Conservation (phyloP, 2,797 vertebrate species). For the Tamandua tetradactyla region DNA sequence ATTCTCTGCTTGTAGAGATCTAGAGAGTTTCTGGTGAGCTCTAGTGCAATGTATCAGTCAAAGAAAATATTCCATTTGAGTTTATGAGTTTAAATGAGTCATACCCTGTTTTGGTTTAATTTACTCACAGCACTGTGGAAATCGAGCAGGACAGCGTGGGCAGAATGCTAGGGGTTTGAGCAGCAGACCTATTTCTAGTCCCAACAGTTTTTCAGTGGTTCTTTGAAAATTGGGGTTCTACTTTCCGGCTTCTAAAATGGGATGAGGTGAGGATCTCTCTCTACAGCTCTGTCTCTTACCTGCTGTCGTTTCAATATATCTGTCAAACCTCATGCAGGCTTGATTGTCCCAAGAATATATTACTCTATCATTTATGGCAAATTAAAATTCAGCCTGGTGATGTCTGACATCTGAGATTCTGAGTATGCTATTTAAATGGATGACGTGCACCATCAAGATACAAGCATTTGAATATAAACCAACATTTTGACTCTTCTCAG, state of each 20-base stretch:
- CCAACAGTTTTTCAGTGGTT: not conserved
- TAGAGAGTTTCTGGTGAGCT: not conserved
- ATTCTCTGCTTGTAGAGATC: not conserved
- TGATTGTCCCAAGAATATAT: not conserved
- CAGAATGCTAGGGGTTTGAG: not conserved
- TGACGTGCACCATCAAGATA: accelerated
- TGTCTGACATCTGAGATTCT: not conserved
- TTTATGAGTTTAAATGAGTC: not conserved
- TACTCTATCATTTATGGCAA: not conserved
- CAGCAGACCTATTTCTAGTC: not conserved
- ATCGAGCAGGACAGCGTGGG: not conserved
- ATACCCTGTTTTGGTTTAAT: not conserved
- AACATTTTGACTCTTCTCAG: not conserved
- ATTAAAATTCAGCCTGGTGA: not conserved
- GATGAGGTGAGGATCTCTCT: not conserved
- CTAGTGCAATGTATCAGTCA: not conserved
- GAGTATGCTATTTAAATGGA: not conserved
- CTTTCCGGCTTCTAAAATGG: not conserved
- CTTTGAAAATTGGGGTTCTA: not conserved
- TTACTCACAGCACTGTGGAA: not conserved
- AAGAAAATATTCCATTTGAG: not conserved
- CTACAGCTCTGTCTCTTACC: not conserved
- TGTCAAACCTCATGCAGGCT: not conserved
- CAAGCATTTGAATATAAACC: no score
- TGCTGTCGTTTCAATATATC: not conserved